Evolutionary conservation across 2,888 invertebrate genomes (phyloP), one percentile per base, ranked within the genome.

Genomic region (Hydrotaea diabolus): DNA sequence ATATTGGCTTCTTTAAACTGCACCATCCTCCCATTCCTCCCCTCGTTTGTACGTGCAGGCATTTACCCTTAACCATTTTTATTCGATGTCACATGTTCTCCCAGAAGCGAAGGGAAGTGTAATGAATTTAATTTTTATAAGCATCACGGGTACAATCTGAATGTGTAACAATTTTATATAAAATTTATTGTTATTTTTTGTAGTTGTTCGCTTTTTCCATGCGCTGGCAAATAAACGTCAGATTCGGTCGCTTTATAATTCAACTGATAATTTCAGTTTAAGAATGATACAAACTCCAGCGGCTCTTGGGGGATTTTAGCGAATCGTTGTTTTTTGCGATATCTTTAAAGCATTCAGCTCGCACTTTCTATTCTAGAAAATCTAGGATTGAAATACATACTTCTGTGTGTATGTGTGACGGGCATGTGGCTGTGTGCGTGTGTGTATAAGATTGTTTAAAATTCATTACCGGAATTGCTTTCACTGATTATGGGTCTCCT

Each of bases 81-180:
- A 43, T 69, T 46, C 43, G 13, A 49, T 83, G 83, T 76, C 79
- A 66, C 17, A 64, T 76, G 55, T 64, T 31, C 53, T 11, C n/a
- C n/a, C n/a, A n/a, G n/a, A n/a, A 43, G 19, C 66, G 21, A 8
- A 39, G 21, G 59, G 59, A 21, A 55, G 62, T 74, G 71, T 77
- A 77, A 81, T 78, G 84, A 84, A 84, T 84, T 84, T 81, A 78
- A 84, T 73, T 84, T 83, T 84, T 84, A 84, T 84, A 81, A 66
- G 43, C 72, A 26, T 76, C 84, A 66, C 46, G 84, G 84, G 84
- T 81, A 75, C 36, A 80, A 84, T 84, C 43, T 73, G 66, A 66
- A 49, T 69, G 75, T 72, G 64, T 76, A 43, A 66, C 73, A 62
- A 64, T 80, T 77, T 77, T 55, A 46, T 77, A 66, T 49, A 53